phyloP scores from a whole-genome alignment of 2,797 vertebrate genomes.

The Aphelocoma californica region DNA sequence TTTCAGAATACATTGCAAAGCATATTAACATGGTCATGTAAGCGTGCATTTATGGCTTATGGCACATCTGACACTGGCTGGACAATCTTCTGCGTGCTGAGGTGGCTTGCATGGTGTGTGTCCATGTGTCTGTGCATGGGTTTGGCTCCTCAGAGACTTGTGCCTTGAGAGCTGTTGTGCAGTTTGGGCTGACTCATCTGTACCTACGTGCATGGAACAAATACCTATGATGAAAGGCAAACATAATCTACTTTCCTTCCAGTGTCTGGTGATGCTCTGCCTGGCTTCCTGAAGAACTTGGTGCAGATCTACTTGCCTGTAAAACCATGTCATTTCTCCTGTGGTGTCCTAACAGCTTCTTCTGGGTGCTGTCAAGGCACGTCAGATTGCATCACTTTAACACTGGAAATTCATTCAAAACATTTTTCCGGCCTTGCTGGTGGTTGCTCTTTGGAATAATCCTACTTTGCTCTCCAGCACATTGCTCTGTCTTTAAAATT shows the following conservation, averaged over 20 bases:
- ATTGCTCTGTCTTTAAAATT: constrained; percentile 78
- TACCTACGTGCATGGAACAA: rapidly evolving
- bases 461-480: constrained; percentile 73
- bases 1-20: background rate
- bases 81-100: rapidly evolving
- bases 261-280: background rate
- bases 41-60: background rate
- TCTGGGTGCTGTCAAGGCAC: constrained; percentile 67
- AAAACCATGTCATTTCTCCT: constrained; percentile 81
- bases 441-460: constrained; percentile 77
- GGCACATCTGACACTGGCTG: rapidly evolving
- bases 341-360: constrained; percentile 56
- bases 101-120: background rate
- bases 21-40: background rate
- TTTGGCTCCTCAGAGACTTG: background rate
- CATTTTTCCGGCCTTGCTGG: constrained; percentile 64
- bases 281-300: background rate
- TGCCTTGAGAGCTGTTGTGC: background rate
- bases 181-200: background rate
- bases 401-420: constrained; percentile 44
- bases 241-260: background rate
- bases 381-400: constrained; percentile 48
- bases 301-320: constrained; percentile 17
- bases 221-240: background rate
- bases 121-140: rapidly evolving